Conservation (phyloP, 2,113 vertebrate genomes). For the Albula goreensis region DNA sequence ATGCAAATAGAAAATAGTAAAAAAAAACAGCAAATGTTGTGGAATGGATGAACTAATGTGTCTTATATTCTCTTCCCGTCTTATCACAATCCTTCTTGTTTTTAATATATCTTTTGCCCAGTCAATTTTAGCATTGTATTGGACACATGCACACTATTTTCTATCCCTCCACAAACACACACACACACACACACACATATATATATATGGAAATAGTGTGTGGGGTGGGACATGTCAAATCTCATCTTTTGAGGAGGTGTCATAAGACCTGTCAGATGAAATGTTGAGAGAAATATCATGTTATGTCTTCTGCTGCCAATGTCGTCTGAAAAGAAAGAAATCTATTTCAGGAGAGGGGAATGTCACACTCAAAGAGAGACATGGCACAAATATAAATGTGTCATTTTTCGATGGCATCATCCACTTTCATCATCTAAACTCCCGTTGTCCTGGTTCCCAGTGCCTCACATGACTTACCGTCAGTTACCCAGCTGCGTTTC, state of each 20-base stretch:
- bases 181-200: no score
- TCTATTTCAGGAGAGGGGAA: slow-evolving; percentile 18
- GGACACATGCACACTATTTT: no score
- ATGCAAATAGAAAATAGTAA: neutral
- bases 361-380: slow-evolving; percentile 61
- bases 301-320: slow-evolving; percentile 9
- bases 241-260: slow-evolving; percentile 8
- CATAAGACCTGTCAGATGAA: slow-evolving; percentile 23
- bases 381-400: slow-evolving; percentile 59
- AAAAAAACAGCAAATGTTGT: neutral
- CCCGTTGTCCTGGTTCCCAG: slow-evolving; percentile 34
- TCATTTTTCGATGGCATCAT: slow-evolving; percentile 51
- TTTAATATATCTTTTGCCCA: no score
- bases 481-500: slow-evolving; percentile 36
- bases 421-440: slow-evolving; percentile 53
- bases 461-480: neutral
- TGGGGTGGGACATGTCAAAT: neutral
- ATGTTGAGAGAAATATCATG: neutral
- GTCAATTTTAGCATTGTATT: no score
- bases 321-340: neutral
- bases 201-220: neutral
- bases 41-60: no score
- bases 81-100: no score
- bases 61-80: no score
- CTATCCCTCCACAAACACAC: no score